phyloP scores from a whole-genome alignment of 2,797 vertebrate genomes.

The Echeneis naucrates region DNA sequence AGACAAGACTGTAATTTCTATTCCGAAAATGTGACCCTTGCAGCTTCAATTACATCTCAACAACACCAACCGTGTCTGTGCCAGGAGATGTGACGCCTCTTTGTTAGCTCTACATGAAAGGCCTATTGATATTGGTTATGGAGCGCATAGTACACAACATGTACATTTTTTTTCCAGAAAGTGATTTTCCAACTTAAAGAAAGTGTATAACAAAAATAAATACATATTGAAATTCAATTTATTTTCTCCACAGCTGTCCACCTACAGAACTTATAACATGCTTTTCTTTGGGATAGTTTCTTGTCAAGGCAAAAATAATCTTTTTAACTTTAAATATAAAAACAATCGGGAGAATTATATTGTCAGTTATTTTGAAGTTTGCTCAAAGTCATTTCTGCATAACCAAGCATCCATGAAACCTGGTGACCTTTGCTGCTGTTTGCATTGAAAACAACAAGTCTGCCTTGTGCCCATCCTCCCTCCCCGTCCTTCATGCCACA shows the following conservation, averaged over 20 bases:
- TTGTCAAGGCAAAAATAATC: slow-evolving; percentile 36
- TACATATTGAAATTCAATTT: slow-evolving; percentile 72
- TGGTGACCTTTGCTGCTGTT: slow-evolving; percentile 67
- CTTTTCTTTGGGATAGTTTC: slow-evolving; percentile 44
- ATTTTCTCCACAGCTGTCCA: slow-evolving; percentile 53
- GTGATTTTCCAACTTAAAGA: slow-evolving; percentile 71
- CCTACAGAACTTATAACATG: slow-evolving; percentile 42
- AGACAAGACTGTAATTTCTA: slow-evolving; percentile 96
- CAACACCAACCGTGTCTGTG: slow-evolving; percentile 71
- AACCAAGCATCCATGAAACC: slow-evolving; percentile 60
- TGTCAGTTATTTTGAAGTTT: slow-evolving; percentile 60
- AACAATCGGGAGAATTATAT: slow-evolving; percentile 49
- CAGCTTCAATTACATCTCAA: slow-evolving; percentile 84
- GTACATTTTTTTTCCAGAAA: slow-evolving; percentile 52
- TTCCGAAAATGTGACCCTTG: slow-evolving; percentile 89
- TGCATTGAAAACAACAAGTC: slow-evolving; percentile 59
- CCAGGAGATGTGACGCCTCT: slow-evolving; percentile 74
- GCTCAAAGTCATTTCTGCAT: slow-evolving; percentile 70
- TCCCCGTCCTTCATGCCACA: slow-evolving; percentile 57
- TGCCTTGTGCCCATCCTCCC: slow-evolving; percentile 42
- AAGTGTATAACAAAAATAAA: slow-evolving; percentile 59
- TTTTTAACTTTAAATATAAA: slow-evolving; percentile 51
- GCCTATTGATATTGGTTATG: slow-evolving; percentile 75
- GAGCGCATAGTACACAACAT: slow-evolving; percentile 58
- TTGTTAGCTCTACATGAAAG: slow-evolving; percentile 83